Base-by-base conservation (phyloP, 2,797 vertebrate species). In the Leptodactylus fallax region DNA sequence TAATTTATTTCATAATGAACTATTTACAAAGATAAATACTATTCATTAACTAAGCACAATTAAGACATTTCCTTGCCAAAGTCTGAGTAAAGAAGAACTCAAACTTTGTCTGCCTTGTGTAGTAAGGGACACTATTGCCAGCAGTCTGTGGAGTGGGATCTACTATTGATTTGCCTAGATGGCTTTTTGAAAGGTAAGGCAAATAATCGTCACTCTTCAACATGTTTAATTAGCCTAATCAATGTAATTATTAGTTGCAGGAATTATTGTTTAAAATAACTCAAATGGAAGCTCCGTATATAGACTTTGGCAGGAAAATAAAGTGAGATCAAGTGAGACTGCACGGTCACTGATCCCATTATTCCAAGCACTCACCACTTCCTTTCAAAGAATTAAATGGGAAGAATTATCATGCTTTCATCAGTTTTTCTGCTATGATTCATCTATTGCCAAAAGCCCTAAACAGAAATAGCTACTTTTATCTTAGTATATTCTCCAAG, bases 361-460 rank as follows among this genome's bases (percentile, higher is more conserved):
- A 83, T 79, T 87, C 23, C 56, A 53, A 45, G 72, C 69, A 78
- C 21, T 83, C 81, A 83, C 61, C 86, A 83, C 72, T 53, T 87
- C 80, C 86, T 82, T 82, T 87, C 56, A 83, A 19, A 45, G 25
- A 69, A 55, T n/a, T 65, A 76, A 83, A 83, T 87, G 25, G 49
- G 71, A 13, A 45, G 71, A 87, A 83, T 87, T 83, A 87, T 82
- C 6, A 16, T 49, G 47, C 79, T 87, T 87, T 87, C 79, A 87
- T 83, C 60, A 27, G 11, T 69, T 23, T 61, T 53, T 47, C 78
- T 83, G 86, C 56, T 56, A 21, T 83, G 86, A 67, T 83, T 87
- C 67, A 87, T 87, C 81, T 36, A 67, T n/a, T 83, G 86, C 86
- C 86, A 87, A 87, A 83, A 56, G 47, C 60, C 25, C 47, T 63